Percentiles rank a stretch among this genome's conserved stretches.
Conservation (phyloP, 2,113 vertebrate genomes). For the Neolamprologus modestus region DNA sequence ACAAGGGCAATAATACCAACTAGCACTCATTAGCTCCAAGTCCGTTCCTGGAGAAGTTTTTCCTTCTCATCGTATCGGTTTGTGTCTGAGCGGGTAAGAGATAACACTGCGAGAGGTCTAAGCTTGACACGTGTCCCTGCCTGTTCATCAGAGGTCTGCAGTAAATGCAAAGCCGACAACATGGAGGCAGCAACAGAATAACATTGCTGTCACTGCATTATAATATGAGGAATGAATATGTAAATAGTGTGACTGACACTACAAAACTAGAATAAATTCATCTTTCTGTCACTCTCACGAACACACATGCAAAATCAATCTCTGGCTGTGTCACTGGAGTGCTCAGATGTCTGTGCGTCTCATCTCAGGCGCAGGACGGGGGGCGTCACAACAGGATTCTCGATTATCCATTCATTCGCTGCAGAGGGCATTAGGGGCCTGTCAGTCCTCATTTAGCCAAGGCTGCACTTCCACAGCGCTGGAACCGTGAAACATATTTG, state of each 20-base stretch:
- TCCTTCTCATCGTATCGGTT: not conserved
- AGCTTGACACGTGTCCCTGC: not conserved
- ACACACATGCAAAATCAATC: slow-evolving; percentile 50
- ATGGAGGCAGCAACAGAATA: slow-evolving; percentile 17
- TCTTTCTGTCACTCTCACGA: slow-evolving; percentile 36
- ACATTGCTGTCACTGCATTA: slow-evolving; percentile 43
- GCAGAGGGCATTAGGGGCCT: slow-evolving; percentile 54
- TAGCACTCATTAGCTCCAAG: not conserved
- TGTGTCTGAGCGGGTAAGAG: not conserved
- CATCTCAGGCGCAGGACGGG: slow-evolving; percentile 41
- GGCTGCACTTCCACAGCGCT: not conserved
- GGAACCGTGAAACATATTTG: slow-evolving; percentile 8
- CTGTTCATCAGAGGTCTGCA: not conserved
- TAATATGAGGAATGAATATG: slow-evolving; percentile 54
- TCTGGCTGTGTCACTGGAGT: slow-evolving; percentile 42
- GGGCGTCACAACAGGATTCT: slow-evolving; percentile 52
- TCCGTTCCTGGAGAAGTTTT: not conserved
- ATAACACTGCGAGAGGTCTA: not conserved
- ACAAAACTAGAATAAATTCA: slow-evolving; percentile 48
- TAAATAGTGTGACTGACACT: slow-evolving; percentile 49
- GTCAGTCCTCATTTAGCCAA: slow-evolving; percentile 59
- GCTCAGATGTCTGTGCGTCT: slow-evolving; percentile 53
- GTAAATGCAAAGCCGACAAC: slow-evolving; percentile 12
- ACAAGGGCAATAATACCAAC: not conserved
- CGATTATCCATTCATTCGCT: slow-evolving; percentile 59